These are phyloP conservation scores for Camponotus fellah DNA, from an alignment of 2,888 invertebrate species.

Conservation along the genomic window DNA sequence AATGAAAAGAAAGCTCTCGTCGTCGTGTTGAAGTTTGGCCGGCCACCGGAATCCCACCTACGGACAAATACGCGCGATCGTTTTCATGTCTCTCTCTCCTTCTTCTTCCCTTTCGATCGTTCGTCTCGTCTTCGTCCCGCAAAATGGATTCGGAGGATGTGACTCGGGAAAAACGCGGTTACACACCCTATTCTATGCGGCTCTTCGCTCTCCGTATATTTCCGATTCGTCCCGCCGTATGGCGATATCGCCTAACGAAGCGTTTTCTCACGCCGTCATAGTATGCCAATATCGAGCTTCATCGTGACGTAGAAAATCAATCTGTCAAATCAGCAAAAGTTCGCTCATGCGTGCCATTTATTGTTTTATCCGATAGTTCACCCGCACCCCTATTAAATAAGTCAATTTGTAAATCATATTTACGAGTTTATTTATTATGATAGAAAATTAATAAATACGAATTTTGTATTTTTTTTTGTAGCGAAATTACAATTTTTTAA, in stretches of 20 bases:
- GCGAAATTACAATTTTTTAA: background rate
- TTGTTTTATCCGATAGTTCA: slow-evolving; percentile 21
- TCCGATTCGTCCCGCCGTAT: slow-evolving; percentile 34
- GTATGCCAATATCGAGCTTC: slow-evolving; percentile 21
- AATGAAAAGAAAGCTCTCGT: slow-evolving; percentile 71
- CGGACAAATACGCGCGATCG: slow-evolving; percentile 43
- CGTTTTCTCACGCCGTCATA: slow-evolving; percentile 36
- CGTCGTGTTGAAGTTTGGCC: slow-evolving; percentile 20
- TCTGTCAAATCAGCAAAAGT: slow-evolving; percentile 22
- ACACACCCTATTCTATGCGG: slow-evolving; percentile 68
- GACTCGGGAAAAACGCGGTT: slow-evolving; percentile 70
- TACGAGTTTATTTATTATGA: slow-evolving; percentile 8
- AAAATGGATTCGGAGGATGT: slow-evolving; percentile 52
- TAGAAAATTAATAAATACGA: background rate
- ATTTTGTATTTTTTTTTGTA: background rate
- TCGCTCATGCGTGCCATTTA: slow-evolving; percentile 11
- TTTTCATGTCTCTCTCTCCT: background rate
- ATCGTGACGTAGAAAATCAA: slow-evolving; percentile 40
- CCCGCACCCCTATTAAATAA: background rate
- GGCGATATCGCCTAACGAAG: slow-evolving; percentile 51
- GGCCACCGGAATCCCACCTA: slow-evolving; percentile 34
- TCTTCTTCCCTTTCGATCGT: background rate
- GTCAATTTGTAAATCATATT: slow-evolving; percentile 11
- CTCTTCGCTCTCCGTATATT: slow-evolving; percentile 32
- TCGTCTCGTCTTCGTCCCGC: slow-evolving; percentile 37